Percentiles rank a stretch among this genome's conserved stretches.
Evolutionary conservation across 2,797 vertebrate species (phyloP).

Genomic region (Chloroceryle amazona): DNA sequence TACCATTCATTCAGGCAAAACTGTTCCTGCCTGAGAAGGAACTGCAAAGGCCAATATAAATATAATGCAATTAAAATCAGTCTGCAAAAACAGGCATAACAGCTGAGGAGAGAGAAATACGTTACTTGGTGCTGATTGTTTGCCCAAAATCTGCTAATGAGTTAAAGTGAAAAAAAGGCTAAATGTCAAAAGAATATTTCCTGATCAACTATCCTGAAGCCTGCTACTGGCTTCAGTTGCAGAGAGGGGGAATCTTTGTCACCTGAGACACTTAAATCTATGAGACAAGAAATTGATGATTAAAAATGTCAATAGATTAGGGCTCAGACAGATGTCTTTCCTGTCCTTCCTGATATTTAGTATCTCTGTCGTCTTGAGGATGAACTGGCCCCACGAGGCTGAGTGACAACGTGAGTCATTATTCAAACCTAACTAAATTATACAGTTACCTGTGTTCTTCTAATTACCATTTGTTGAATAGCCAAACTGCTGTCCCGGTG

Average conservation of each 20-base stretch:
- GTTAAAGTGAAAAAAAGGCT: not conserved
- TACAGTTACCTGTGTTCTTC: not conserved
- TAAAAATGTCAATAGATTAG: not conserved
- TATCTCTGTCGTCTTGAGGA: not conserved
- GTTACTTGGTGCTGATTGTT: not conserved
- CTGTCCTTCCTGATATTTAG: not conserved
- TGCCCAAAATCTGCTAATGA: not conserved
- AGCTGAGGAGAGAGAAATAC: not conserved
- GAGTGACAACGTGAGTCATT: not conserved
- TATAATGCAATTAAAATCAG: conserved; percentile 22
- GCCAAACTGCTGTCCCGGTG: rapidly evolving
- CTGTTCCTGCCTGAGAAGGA: not conserved
- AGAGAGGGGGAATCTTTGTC: not conserved
- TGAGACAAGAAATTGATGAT: not conserved
- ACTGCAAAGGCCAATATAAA: not conserved
- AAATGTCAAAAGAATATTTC: not conserved
- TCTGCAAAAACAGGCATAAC: not conserved
- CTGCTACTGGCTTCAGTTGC: not conserved
- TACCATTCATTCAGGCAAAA: not conserved
- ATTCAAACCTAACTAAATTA: not conserved
- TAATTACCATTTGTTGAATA: not conserved
- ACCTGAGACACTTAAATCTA: not conserved
- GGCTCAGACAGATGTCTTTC: not conserved
- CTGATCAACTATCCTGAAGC: not conserved
- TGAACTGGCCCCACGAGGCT: not conserved